A percentile compares a stretch with the other conserved stretches of the same genome.
phyloP scores from a whole-genome alignment of 2,888 invertebrate genomes.

The Craniophora ligustri region DNA sequence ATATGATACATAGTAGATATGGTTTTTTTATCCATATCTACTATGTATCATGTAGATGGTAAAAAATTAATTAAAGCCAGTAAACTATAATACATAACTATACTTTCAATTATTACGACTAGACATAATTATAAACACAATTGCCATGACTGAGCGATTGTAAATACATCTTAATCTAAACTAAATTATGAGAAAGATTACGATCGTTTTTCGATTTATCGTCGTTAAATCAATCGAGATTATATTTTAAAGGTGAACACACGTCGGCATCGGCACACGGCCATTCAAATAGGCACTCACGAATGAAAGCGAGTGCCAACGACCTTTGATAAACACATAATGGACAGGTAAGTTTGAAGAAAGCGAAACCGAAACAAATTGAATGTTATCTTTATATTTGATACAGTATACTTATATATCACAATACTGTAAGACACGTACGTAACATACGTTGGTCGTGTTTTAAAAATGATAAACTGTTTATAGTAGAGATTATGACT shows the following conservation, averaged over 20 bases:
- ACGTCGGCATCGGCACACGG: background rate
- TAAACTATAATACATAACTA: no score
- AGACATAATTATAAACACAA: no score
- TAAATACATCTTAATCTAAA: no score
- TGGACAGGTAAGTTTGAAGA: conserved; percentile 30
- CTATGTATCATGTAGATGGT: no score
- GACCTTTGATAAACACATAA: conserved; percentile 51
- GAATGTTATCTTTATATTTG: conserved; percentile 23
- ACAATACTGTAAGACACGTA: conserved; percentile 12
- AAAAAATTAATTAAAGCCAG: no score
- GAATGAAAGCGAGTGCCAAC: conserved; percentile 61
- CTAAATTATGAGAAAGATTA: no score
- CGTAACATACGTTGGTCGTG: conserved; percentile 14
- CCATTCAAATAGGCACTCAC: conserved; percentile 22
- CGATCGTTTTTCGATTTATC: no score
- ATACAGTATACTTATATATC: conserved; percentile 1
- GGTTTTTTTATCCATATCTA: no score
- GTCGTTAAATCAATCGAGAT: background rate
- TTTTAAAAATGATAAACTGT: background rate
- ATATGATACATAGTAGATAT: no score
- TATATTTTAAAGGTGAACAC: conserved; percentile 2
- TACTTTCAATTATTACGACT: no score
- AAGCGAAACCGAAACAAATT: conserved; percentile 38
- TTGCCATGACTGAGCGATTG: no score
- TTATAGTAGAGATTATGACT: no score